Base-by-base conservation (phyloP, 2,797 vertebrate genomes). In the Sternotherus odoratus region DNA sequence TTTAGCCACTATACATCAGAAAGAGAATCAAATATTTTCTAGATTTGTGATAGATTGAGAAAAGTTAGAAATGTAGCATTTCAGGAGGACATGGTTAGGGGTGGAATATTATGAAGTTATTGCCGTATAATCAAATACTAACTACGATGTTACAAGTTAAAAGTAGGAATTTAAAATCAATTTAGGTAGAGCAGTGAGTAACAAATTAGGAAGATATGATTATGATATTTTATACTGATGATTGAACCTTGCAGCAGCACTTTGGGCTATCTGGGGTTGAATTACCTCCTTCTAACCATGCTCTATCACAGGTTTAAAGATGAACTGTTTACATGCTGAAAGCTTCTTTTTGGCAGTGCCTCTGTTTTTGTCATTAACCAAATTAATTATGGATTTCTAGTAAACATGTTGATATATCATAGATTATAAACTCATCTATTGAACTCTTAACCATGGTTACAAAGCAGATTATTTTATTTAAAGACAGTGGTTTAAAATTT, bases 381-480 rank as follows among this genome's bases (percentile, higher is more conserved):
- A 97, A 97, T 97, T 98, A 97, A 97, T 97, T 97, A 95, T 49
- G 72, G 36, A 87, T 87, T 93, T 95, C 91, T 85, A 91, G 91
- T 92, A 97, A 97, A 96, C 82, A 87, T 83, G 91, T 83, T 95
- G 95, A 97, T 94, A 85, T 95, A 95, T 98, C 97, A 95, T 66
- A 96, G 92, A 93, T 96, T 96, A 96, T 95, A 97, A 97, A 96
- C 81, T 82, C 93, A 91, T 97, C 96, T 94, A 57, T 89, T 95
- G 94, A 97, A 97, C 96, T 95, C 97, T 95, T 97, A 97, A 95
- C 92, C 95, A 94, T 91, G 93, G 92, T 81, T 97, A 95, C 89
- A 96, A 95, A 97, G 90, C 86, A 96, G 95, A 98, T 98, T 97
- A 96, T 97, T 96, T 98, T 97, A 97, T 97, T 97, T 97, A 97